Conservation (phyloP, 2,113 vertebrate genomes). For the Brienomyrus brachyistius region DNA sequence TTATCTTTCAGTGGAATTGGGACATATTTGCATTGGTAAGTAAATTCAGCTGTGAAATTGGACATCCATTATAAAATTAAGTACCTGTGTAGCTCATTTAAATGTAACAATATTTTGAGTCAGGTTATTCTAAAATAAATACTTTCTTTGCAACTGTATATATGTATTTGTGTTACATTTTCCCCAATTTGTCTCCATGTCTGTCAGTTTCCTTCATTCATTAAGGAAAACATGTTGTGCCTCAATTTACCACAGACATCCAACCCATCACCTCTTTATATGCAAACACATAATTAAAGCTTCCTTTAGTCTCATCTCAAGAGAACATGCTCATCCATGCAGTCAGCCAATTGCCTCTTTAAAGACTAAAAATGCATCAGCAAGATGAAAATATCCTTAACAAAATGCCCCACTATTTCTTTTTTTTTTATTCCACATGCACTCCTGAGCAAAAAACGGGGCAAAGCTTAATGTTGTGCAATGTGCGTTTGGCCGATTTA, state of each 20-base stretch:
- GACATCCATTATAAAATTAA: background rate
- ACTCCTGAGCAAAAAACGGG: background rate
- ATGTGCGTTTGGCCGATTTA: background rate
- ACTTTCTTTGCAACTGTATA: background rate
- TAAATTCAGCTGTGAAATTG: background rate
- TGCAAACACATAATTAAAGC: background rate
- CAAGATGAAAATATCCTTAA: background rate
- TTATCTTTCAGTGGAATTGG: background rate
- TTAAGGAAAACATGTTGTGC: background rate
- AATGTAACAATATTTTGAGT: background rate
- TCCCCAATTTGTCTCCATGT: background rate
- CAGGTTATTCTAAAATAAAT: background rate
- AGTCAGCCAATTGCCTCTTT: background rate
- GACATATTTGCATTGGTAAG: background rate
- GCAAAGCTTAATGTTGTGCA: background rate
- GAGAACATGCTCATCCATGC: background rate
- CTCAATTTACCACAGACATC: background rate
- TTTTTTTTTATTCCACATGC: background rate
- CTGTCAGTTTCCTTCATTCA: background rate
- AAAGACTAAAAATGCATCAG: background rate
- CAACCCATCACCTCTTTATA: background rate
- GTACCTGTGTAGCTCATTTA: background rate
- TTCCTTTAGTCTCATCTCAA: background rate
- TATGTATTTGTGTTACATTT: background rate
- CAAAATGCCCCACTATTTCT: background rate